Evolutionary conservation across 2,888 invertebrate species (phyloP).

Genomic region (Kryphioiulus occultus): DNA sequence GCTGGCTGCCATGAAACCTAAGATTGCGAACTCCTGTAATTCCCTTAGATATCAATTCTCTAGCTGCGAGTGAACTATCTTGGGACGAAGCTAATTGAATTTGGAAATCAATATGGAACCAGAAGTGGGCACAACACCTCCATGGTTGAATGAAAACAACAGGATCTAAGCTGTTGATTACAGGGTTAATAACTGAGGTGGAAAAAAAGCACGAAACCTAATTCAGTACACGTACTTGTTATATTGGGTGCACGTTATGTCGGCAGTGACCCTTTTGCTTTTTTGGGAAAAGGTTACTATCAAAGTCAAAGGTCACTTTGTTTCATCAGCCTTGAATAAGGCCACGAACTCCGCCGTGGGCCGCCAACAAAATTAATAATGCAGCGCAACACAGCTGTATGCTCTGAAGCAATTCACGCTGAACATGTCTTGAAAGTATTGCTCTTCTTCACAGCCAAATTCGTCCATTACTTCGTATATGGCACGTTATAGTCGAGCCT

Average conservation of each 20-base stretch:
- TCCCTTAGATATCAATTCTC: background rate
- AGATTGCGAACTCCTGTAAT: background rate
- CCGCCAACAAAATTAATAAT: conserved; percentile 3
- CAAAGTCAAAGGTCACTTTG: conserved; percentile 30
- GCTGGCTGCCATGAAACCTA: background rate
- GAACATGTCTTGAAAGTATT: conserved; percentile 10
- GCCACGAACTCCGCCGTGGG: conserved; percentile 13
- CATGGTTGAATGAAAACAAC: conserved; percentile 10
- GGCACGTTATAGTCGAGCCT: background rate
- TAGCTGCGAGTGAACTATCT: background rate
- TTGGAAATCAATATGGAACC: conserved; percentile 17
- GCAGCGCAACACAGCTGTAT: conserved; percentile 27
- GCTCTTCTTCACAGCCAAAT: conserved; percentile 13
- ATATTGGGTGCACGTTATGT: background rate
- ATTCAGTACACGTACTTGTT: background rate
- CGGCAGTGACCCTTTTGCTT: conserved; percentile 40
- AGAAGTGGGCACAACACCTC: background rate
- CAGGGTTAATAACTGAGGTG: conserved; percentile 32
- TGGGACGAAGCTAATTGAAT: conserved; percentile 6
- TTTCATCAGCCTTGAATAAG: conserved; percentile 40
- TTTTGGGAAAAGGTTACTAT: conserved; percentile 17
- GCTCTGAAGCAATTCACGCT: conserved; percentile 8
- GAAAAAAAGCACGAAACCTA: background rate
- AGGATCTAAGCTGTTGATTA: conserved; percentile 18
- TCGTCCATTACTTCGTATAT: background rate